Evolutionary conservation across 2,113 vertebrate genomes (phyloP), one percentile per base, ranked within the genome.

Genomic region (Nesogale talazaci): DNA sequence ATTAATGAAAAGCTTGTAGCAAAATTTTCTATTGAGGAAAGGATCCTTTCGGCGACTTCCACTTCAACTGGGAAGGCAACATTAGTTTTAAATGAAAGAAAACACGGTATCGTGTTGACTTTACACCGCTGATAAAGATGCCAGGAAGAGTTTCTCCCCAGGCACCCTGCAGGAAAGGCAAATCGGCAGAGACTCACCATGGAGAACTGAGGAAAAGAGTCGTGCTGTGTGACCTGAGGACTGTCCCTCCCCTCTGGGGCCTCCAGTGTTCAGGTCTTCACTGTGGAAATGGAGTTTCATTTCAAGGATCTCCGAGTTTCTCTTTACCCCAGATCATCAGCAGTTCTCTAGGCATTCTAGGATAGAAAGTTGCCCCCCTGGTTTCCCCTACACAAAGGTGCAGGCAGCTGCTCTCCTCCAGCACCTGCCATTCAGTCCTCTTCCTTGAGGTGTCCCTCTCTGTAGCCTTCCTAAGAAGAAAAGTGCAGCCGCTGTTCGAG

Each of bases 1-100:
- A 98, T 97, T 98, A 98, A 97, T 98, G 97, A 98, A 98, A 98
- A 98, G 83, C 96, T 97, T 97, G 94, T 97, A 97, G 96, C 93
- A 97, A 97, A 98, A 98, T 97, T 95, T 86, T 89, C 85, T 95
- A 95, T 87, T 83, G 92, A 97, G 94, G 85, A 96, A 98, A 97
- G 95, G 82, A 97, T 97, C 61, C 97, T 97, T 88, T 96, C 78
- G 94, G 97, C 95, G 95, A 90, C 91, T 96, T 96, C 93, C 93
- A 72, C 97, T 97, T 97, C 95, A 98, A 92, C 90, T 92, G 82
- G 88, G 89, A 95, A 96, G 95, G 95, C 90, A 96, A 97, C 97
- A 97, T 97, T 97, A 93, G 94, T 95, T 94, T 90, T 97, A 95
- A 97, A 95, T 97, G 96, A 97, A 97, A 93, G 91, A 96, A 97